Percentiles rank a stretch among this genome's conserved stretches.
phyloP scores from a whole-genome alignment of 2,888 invertebrate genomes.

The Phrixothrix hirtus region DNA sequence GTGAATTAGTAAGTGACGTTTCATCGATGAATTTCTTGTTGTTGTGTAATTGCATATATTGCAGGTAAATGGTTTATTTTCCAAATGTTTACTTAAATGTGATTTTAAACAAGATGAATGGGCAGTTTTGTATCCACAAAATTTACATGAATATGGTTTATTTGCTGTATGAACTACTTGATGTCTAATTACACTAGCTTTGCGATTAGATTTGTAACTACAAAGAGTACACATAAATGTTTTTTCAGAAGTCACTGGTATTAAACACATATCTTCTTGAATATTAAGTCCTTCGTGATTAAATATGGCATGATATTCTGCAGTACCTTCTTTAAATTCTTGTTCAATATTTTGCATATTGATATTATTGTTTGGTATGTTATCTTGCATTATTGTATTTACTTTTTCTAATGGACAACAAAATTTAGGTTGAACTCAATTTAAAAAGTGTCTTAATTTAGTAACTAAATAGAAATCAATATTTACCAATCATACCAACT shows the following conservation, averaged over 20 bases:
- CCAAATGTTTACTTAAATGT: background rate
- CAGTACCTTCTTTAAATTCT: background rate
- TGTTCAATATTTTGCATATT: background rate
- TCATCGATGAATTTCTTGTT: background rate
- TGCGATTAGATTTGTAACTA: background rate
- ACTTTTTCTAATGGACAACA: no score
- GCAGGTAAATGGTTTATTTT: background rate
- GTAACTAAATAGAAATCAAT: background rate
- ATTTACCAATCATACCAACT: background rate
- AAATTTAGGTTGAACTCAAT: background rate
- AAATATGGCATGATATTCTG: background rate
- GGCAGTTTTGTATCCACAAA: background rate
- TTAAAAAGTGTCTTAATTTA: background rate
- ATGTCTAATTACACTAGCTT: background rate
- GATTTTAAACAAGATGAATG: background rate
- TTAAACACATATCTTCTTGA: background rate
- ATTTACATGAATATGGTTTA: background rate
- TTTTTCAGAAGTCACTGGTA: background rate
- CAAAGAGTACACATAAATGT: background rate
- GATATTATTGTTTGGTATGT: background rate
- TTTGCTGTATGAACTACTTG: background rate
- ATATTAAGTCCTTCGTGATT: background rate
- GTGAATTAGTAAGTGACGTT: constrained; percentile 8
- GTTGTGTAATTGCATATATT: background rate
- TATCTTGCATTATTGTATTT: background rate